These are phyloP conservation scores for Pocillopora verrucosa DNA, from an alignment of 64 coral and sea anemone species.

Conservation along the genomic window DNA sequence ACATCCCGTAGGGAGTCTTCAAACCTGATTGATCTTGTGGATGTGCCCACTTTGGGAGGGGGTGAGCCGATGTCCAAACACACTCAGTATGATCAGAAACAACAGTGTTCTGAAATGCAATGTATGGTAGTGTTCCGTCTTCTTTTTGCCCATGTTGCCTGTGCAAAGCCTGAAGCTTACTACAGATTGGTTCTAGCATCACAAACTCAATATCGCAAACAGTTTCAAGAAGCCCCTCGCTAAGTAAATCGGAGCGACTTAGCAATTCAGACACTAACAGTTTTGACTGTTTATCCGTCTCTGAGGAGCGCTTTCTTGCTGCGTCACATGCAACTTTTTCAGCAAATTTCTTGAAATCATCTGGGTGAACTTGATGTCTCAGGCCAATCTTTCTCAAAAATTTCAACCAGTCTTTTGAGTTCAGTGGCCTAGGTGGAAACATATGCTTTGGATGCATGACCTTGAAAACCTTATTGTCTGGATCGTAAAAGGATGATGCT, in stretches of 20 bases:
- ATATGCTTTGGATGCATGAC: constrained; percentile 5
- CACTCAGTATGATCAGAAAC: constrained; percentile 15
- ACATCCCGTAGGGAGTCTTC: neutral
- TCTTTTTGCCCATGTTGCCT: neutral
- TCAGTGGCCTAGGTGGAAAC: constrained; percentile 33
- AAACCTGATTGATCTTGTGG: neutral
- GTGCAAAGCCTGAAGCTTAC: neutral
- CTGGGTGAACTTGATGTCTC: constrained; percentile 9
- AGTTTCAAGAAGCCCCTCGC: neutral
- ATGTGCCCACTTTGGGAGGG: constrained; percentile 15
- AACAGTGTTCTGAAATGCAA: constrained; percentile 48
- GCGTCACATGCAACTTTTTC: constrained; percentile 39
- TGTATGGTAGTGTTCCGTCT: constrained; percentile 8
- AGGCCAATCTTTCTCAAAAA: constrained; percentile 54
- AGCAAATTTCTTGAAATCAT: constrained; percentile 41
- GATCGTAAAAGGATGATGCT: constrained; percentile 40
- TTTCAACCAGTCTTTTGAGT: neutral
- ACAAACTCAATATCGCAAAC: constrained; percentile 40
- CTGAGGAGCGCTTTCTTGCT: neutral
- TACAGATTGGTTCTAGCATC: neutral
- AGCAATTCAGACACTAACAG: constrained; percentile 17
- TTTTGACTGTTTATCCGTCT: constrained; percentile 40
- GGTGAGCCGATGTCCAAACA: constrained; percentile 41
- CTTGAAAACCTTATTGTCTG: constrained; percentile 32
- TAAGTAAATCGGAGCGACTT: neutral